Evolutionary conservation across 2,113 vertebrate species (phyloP).

Genomic region (Amphiprion percula): DNA sequence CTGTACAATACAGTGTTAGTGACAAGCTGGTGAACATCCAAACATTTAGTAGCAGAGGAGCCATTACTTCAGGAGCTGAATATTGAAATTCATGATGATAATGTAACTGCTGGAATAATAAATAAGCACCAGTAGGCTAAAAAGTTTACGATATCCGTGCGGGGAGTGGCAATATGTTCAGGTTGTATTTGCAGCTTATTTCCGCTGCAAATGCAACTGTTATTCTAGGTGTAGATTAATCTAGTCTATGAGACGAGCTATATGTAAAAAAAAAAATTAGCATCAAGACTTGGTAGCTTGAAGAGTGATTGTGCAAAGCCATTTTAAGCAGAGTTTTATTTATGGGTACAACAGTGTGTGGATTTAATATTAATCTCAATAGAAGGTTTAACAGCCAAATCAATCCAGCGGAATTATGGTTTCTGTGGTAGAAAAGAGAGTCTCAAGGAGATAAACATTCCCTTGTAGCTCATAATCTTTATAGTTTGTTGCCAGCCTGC

Average conservation of each 20-base stretch:
- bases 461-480: constrained; percentile 32
- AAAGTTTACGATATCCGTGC: neutral
- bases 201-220: no score
- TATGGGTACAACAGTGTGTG: constrained; percentile 19
- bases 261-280: neutral
- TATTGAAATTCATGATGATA: neutral
- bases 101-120: neutral
- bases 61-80: neutral
- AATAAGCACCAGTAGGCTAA: neutral
- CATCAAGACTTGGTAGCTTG: constrained; percentile 1
- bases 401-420: constrained; percentile 37
- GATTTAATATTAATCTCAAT: constrained; percentile 56
- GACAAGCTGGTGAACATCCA: neutral
- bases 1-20: neutral
- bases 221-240: no score
- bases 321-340: constrained; percentile 40
- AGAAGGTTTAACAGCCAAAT: constrained; percentile 48
- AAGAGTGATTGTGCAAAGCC: constrained; percentile 14
- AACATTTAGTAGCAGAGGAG: neutral
- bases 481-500: constrained; percentile 33
- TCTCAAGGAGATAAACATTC: constrained; percentile 40
- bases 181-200: neutral
- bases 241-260: neutral
- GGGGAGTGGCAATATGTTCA: no score
- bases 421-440: constrained; percentile 29